A percentile compares a stretch with the other conserved stretches of the same genome.
Evolutionary conservation across 2,888 invertebrate genomes (phyloP).

Genomic region (Allacma fusca): DNA sequence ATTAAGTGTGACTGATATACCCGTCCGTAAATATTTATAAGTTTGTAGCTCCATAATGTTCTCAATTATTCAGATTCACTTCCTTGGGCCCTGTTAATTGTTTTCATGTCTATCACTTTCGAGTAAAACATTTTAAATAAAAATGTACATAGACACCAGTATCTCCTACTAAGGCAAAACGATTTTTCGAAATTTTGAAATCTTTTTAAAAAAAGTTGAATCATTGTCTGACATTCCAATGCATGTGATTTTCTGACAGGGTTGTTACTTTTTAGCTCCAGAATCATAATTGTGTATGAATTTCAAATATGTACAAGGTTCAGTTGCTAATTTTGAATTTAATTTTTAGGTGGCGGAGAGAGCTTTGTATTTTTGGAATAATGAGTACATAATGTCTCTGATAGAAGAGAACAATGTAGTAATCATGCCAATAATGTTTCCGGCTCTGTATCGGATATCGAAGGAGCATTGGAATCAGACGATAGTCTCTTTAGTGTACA

Average conservation of each 20-base stretch:
- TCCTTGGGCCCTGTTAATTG: too few relatives aligned
- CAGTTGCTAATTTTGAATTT: constrained; percentile 37
- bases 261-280: too few relatives aligned
- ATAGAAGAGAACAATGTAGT: constrained; percentile 98
- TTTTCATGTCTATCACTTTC: too few relatives aligned
- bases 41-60: background rate
- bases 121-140: too few relatives aligned
- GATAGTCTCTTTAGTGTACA: constrained; percentile 98
- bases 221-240: too few relatives aligned
- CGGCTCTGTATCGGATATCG: constrained; percentile 96
- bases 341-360: constrained; percentile 90
- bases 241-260: too few relatives aligned
- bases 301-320: background rate
- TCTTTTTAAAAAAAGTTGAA: too few relatives aligned
- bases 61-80: constrained; percentile 26
- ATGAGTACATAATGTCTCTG: constrained; percentile 99
- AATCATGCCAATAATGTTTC: constrained; percentile 99
- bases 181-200: too few relatives aligned
- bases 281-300: background rate
- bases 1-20: too few relatives aligned
- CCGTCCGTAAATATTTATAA: too few relatives aligned
- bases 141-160: too few relatives aligned
- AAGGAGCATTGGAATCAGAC: constrained; percentile 99
- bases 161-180: too few relatives aligned
- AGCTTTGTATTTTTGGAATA: constrained; percentile 99